Base-by-base conservation (phyloP, 1,140 invertebrate species). In the Contarinia nasturtii region DNA sequence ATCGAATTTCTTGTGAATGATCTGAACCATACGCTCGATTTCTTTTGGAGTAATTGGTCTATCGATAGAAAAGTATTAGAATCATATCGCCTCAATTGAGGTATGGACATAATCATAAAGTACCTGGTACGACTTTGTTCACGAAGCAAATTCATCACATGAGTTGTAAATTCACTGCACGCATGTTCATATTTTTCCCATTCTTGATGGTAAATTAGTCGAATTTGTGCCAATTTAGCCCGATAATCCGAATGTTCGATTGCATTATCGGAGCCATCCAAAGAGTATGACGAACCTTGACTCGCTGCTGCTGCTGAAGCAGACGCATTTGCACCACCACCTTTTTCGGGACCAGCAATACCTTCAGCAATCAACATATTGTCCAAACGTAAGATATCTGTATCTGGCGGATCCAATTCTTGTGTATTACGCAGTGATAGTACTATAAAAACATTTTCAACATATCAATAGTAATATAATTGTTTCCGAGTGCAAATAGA, bases 341-440 rank as follows among this genome's bases (percentile, higher is more conserved):
- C 91, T 63, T 96, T 97, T 60, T 98, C 94, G 1, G 93, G 93
- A 1, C 94, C 94, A 5, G 93, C 92, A 12, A 99, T 94, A 34
- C 95, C 95, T 68, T 99, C 96, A 0, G 96, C 96, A 54, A 98
- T 94, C 60, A 99, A 71, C 96, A 99, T 99, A 68, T 99, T 99
- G 69, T 99, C 95, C 60, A 99, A 68, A 54, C 96, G 74, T 89
- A 98, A 97, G 49, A 99, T 68, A 63, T 99, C 94, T 0, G 95
- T 94, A 73, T 98, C 94, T 60, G 94, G 92, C 1, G 93, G 91
- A 59, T 97, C 94, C 62, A 98, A 94, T 67, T 98, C 94, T 71
- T 97, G 92, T 53, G 88, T 90, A 66, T 95, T 95, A 54, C 92
- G 77, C 57, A 97, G 76, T 53, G 89, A 95, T 48, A 98, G 70